Evolutionary conservation across 2,797 vertebrate genomes (phyloP).

Genomic region (Xyrichtys novacula): DNA sequence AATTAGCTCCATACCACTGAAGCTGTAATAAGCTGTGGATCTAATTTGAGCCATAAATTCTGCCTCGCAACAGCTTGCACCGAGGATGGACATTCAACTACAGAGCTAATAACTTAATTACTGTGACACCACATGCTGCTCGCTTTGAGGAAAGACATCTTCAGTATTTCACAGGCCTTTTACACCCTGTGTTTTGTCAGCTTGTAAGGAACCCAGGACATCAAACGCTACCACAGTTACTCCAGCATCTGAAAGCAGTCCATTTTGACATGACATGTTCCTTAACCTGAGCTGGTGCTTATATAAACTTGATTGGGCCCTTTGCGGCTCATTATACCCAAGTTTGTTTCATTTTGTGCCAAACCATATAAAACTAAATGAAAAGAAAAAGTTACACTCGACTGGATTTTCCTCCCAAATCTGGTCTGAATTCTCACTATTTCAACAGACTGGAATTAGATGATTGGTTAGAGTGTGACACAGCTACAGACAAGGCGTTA

Average conservation of each 20-base stretch:
- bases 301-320: conserved; percentile 49
- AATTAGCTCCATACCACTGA: conserved; percentile 65
- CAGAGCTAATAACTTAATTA: conserved; percentile 69
- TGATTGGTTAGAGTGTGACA: conserved; percentile 16
- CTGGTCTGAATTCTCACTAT: conserved; percentile 20
- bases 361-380: conserved; percentile 47
- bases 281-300: conserved; percentile 41
- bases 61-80: conserved; percentile 49
- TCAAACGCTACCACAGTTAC: conserved; percentile 62
- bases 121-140: conserved; percentile 50
- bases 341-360: conserved; percentile 34
- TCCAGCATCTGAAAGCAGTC: conserved; percentile 62
- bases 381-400: neutral
- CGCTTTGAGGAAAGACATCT: conserved; percentile 36
- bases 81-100: conserved; percentile 50
- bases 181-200: conserved; percentile 65
- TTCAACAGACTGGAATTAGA: conserved; percentile 5
- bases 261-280: conserved; percentile 26
- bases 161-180: conserved; percentile 48
- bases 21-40: conserved; percentile 52
- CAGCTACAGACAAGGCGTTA: conserved; percentile 19
- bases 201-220: conserved; percentile 48
- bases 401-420: neutral
- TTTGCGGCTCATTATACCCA: conserved; percentile 23
- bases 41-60: conserved; percentile 70